Percentiles rank a stretch among this genome's conserved stretches.
These are phyloP conservation scores for Nothobranchius furzeri DNA, from an alignment of 2,113 vertebrate species.

Conservation along the genomic window DNA sequence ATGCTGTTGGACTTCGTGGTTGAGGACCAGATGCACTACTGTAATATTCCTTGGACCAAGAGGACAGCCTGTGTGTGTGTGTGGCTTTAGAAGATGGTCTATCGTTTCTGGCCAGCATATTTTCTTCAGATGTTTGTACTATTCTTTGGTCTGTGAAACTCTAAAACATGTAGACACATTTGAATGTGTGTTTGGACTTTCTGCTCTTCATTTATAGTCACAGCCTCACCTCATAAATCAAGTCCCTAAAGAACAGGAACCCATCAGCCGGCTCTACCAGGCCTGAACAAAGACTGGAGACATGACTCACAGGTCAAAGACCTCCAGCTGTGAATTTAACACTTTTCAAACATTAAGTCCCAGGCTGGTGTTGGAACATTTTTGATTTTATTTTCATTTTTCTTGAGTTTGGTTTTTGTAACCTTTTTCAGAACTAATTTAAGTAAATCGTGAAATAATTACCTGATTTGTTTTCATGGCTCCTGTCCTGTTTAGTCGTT, in stretches of 20 bases:
- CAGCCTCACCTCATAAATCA: slow-evolving; percentile 15
- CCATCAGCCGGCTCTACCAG: slow-evolving; percentile 7
- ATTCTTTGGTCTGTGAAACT: slow-evolving; percentile 38
- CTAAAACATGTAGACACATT: slow-evolving; percentile 26
- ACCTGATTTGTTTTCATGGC: too few species aligned
- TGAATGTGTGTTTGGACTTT: slow-evolving; percentile 28
- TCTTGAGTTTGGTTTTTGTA: slow-evolving; percentile 64
- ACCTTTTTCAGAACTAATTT: slow-evolving; percentile 71
- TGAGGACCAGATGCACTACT: too few species aligned
- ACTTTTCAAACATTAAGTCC: slow-evolving; percentile 36
- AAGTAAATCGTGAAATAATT: slow-evolving; percentile 43
- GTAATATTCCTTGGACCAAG: neutral
- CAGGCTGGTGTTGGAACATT: slow-evolving; percentile 10
- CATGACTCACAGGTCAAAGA: slow-evolving; percentile 16
- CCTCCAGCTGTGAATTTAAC: slow-evolving; percentile 1
- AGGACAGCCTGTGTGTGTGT: slow-evolving; percentile 14
- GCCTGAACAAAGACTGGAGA: neutral
- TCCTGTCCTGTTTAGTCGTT: too few species aligned
- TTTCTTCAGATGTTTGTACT: slow-evolving; percentile 37
- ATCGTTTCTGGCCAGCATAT: slow-evolving; percentile 55
- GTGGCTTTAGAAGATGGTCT: neutral
- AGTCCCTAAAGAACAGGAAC: neutral
- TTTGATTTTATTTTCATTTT: slow-evolving; percentile 33
- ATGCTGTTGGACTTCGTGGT: too few species aligned
- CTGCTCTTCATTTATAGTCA: slow-evolving; percentile 12